Conservation (phyloP, 1,140 invertebrate genomes). For the Lordiphosa stackelbergi region DNA sequence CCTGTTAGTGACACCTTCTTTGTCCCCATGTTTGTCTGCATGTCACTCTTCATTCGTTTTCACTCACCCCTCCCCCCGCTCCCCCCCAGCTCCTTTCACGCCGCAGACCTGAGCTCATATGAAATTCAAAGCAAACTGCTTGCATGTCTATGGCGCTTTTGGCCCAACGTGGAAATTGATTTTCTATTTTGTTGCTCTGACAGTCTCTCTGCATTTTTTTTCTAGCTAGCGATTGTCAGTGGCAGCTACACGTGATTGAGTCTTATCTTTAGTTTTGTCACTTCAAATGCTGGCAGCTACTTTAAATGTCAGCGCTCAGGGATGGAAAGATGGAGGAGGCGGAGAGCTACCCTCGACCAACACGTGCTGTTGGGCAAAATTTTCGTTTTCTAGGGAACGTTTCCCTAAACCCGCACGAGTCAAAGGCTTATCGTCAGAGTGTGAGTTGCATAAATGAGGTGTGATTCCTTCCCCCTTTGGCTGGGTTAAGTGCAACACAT, state of each 20-base stretch:
- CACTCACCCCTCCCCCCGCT: slow-evolving; percentile 5
- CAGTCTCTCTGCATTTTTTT: slow-evolving; percentile 8
- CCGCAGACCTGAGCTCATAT: slow-evolving; percentile 26
- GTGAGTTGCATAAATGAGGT: slow-evolving; percentile 36
- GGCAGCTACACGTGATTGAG: slow-evolving; percentile 72
- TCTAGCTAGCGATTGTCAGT: slow-evolving; percentile 50
- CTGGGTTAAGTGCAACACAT: slow-evolving; percentile 67
- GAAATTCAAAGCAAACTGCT: slow-evolving; percentile 69
- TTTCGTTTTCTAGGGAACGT: slow-evolving; percentile 30
- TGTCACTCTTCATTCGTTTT: slow-evolving; percentile 67
- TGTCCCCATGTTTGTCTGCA: slow-evolving; percentile 65
- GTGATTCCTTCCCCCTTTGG: slow-evolving; percentile 12
- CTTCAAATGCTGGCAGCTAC: slow-evolving; percentile 70
- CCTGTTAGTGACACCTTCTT: slow-evolving; percentile 73
- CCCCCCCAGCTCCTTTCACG: not conserved
- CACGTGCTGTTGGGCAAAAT: slow-evolving; percentile 61
- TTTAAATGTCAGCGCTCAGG: slow-evolving; percentile 66
- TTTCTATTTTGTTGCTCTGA: slow-evolving; percentile 65
- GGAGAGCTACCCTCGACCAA: slow-evolving; percentile 2
- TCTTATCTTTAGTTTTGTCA: slow-evolving; percentile 75
- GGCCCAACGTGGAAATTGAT: slow-evolving; percentile 64
- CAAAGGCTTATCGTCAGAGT: slow-evolving; percentile 50
- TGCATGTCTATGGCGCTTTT: slow-evolving; percentile 35
- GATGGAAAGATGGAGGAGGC: not conserved
- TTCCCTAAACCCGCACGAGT: slow-evolving; percentile 30